Percentiles rank a stretch among this genome's conserved stretches.
These are phyloP conservation scores for Muscicapa striata DNA, from an alignment of 2,797 vertebrate genomes.

Conservation along the genomic window DNA sequence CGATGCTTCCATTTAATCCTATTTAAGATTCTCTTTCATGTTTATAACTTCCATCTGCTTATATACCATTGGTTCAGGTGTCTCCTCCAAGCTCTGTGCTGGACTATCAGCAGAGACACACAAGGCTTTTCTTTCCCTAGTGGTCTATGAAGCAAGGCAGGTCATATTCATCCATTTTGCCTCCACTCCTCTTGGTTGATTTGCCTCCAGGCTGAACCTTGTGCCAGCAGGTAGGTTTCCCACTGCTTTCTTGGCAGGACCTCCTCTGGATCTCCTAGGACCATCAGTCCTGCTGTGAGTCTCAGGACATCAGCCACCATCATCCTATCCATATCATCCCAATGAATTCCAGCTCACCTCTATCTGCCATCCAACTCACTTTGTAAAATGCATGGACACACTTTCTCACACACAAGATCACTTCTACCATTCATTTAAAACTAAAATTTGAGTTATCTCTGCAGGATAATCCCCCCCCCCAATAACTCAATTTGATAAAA, in stretches of 20 bases:
- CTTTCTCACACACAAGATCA: background rate
- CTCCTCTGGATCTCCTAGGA: background rate
- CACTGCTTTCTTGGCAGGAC: background rate
- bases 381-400: background rate
- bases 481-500: background rate
- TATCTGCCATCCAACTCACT: background rate
- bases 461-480: background rate
- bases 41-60: background rate
- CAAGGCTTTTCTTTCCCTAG: background rate
- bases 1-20: background rate
- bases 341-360: background rate
- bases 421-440: background rate
- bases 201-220: background rate
- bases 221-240: background rate
- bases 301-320: background rate
- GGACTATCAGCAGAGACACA: background rate
- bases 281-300: background rate
- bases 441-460: background rate
- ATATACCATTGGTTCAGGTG: background rate
- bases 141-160: background rate
- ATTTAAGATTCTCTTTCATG: background rate
- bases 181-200: background rate
- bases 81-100: background rate
- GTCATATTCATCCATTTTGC: background rate
- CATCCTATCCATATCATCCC: background rate